Evolutionary conservation across 1,140 invertebrate genomes (phyloP).

Genomic region (Leptopilina boulardi): DNA sequence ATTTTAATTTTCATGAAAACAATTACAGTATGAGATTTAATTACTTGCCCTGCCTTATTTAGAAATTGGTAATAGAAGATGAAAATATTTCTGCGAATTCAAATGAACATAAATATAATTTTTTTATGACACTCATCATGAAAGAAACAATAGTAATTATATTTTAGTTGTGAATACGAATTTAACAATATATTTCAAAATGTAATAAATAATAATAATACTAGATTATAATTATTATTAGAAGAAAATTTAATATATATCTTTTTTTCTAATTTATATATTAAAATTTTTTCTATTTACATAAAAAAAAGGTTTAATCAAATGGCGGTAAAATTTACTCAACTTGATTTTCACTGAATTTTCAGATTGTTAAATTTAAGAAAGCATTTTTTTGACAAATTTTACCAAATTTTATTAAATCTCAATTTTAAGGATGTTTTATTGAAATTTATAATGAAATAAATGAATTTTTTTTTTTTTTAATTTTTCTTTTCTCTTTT

Average conservation of each 20-base stretch:
- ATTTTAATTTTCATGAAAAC: neutral
- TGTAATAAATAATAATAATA: neutral
- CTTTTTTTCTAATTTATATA: too few relatives aligned
- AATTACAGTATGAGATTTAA: neutral
- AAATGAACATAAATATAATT: neutral
- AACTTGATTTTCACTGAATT: too few relatives aligned
- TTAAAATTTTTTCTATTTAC: too few relatives aligned
- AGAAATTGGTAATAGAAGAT: neutral
- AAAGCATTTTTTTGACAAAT: neutral
- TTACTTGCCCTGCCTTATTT: neutral
- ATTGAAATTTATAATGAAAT: neutral
- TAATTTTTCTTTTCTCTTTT: constrained; percentile 52
- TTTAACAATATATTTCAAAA: neutral
- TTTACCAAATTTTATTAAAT: too few relatives aligned
- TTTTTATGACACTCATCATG: neutral
- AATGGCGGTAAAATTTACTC: too few relatives aligned
- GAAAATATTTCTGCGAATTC: neutral
- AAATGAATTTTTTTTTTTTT: constrained; percentile 8
- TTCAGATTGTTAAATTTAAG: too few relatives aligned
- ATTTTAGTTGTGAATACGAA: neutral
- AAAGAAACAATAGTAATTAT: neutral
- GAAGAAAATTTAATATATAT: too few relatives aligned
- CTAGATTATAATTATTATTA: too few relatives aligned
- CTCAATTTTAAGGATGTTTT: neutral
- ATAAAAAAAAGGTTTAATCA: too few relatives aligned